Conservation (phyloP, 2,113 vertebrate species). For the Gavialis gangeticus region DNA sequence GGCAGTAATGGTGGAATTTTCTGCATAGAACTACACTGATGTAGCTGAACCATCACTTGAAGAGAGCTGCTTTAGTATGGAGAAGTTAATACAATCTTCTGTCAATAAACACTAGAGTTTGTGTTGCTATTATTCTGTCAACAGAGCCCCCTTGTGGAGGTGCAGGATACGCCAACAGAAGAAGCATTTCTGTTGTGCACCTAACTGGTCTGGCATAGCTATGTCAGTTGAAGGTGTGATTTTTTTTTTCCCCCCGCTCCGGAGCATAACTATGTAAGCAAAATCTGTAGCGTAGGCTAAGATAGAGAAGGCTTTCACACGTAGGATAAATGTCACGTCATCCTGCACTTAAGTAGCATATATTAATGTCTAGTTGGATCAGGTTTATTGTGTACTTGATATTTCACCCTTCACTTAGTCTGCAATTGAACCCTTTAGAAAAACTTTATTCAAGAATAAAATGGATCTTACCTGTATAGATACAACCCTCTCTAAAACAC, state of each 20-base stretch:
- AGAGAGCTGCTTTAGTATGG: background rate
- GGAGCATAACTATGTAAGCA: too few relatives aligned
- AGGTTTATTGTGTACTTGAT: background rate
- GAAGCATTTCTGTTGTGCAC: too few relatives aligned
- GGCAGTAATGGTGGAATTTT: background rate
- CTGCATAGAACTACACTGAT: background rate
- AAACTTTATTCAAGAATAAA: background rate
- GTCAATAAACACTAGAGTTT: background rate
- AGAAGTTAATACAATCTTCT: fast-evolving
- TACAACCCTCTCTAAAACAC: background rate
- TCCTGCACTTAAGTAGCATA: background rate
- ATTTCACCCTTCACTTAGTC: background rate
- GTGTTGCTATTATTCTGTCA: too few relatives aligned
- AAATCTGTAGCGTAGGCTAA: too few relatives aligned
- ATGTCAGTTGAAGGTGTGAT: too few relatives aligned
- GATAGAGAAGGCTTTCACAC: background rate
- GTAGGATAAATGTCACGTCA: background rate
- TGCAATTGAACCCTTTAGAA: background rate
- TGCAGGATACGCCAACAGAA: too few relatives aligned
- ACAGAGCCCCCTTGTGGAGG: too few relatives aligned
- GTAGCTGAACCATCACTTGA: background rate
- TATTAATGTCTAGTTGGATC: background rate
- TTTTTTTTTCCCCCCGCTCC: too few relatives aligned
- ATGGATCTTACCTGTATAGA: background rate
- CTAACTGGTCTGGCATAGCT: too few relatives aligned